Evolutionary conservation across 2,113 vertebrate genomes (phyloP), one percentile per base, ranked within the genome.

Genomic region (Zingel zingel): DNA sequence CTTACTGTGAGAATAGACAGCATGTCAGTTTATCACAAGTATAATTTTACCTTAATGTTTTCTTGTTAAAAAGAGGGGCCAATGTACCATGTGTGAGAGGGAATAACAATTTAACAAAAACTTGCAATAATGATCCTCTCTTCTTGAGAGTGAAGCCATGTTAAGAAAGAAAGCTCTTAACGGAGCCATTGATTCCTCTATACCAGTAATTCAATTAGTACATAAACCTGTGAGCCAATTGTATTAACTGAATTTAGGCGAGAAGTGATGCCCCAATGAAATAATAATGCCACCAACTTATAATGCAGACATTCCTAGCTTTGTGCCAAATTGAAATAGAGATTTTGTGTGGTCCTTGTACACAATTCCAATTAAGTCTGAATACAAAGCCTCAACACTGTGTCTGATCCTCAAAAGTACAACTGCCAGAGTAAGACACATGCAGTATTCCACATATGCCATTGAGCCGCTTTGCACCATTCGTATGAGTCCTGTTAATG

Each of bases 401-500:
- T 63, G 51, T 79, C 75, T 67, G 73, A 83, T 82, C 68, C 78
- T 74, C 27, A 76, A 68, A 70, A 85, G 79, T 43, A 53, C 45
- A 15, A 43, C 56, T n/a, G 58, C 76, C 62, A 67, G 59, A 83
- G 43, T 45, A 88, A 77, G 78, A 87, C 27, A 43, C 43, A 47
- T 14, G 50, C 56, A 79, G 27, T 51, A 54, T 53, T 68, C 56
- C 50, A 76, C 33, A 57, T 61, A 54, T 57, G 18, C 63, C 64
- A 72, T 33, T 0, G 43, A 81, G 64, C 75, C 58, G 25, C 21
- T 50, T 39, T n/a, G 1, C 65, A 67, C 45, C 48, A 79, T 81
- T 83, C 84, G 50, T 33, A 57, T 66, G 57, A 81, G 72, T 15
- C 54, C n/a, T 66, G 69, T 67, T 88, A 84, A 89, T 77, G 80